phyloP scores from a whole-genome alignment of 2,797 vertebrate species.

The Hemibagrus guttatus region DNA sequence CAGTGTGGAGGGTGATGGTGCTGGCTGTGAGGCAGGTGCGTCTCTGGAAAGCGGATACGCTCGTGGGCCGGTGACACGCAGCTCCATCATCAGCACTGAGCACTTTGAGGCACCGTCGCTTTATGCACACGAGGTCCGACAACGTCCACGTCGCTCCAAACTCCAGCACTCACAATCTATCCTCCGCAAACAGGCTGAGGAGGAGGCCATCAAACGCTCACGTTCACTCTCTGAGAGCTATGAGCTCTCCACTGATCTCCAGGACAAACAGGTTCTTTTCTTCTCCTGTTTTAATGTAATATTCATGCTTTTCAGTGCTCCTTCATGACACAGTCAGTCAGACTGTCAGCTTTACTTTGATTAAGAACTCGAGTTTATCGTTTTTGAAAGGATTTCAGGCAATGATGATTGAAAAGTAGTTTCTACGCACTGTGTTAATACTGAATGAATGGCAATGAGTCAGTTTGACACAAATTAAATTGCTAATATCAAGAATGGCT shows the following conservation, averaged over 20 bases:
- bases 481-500: neutral
- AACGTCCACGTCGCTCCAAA: conserved; percentile 83
- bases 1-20: conserved; percentile 93
- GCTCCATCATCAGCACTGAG: conserved; percentile 76
- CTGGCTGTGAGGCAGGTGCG: conserved; percentile 82
- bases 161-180: conserved; percentile 95
- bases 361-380: neutral
- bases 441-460: neutral
- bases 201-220: conserved; percentile 96
- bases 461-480: neutral
- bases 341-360: neutral
- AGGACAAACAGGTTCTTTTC: conserved; percentile 90
- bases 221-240: conserved; percentile 97
- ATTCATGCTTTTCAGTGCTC: neutral
- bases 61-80: conserved; percentile 76
- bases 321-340: neutral
- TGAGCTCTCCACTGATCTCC: conserved; percentile 97
- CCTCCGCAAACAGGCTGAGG: conserved; percentile 95
- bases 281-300: neutral
- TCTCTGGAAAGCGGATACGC: conserved; percentile 81
- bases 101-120: conserved; percentile 84
- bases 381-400: neutral
- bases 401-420: too few species aligned
- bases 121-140: conserved; percentile 82
- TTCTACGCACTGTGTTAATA: neutral